A percentile compares a stretch with the other conserved stretches of the same genome.
Conservation (phyloP, 2,888 invertebrate genomes). For the Hofmannophila pseudospretella region DNA sequence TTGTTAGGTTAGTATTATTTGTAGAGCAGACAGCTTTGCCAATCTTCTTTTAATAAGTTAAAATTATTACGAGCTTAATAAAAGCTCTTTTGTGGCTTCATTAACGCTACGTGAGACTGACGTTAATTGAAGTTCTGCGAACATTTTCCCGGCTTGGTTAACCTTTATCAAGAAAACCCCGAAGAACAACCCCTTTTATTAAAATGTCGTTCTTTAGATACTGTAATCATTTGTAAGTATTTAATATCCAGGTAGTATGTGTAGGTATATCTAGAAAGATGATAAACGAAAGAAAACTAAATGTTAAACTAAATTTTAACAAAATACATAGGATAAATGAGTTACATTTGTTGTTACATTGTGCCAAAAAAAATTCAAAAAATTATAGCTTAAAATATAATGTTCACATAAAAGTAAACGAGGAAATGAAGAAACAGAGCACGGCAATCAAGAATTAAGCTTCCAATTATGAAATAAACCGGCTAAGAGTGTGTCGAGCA, state of each 20-base stretch:
- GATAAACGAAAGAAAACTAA: too few relatives aligned
- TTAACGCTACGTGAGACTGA: conserved; percentile 8
- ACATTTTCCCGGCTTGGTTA: not conserved
- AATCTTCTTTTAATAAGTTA: too few relatives aligned
- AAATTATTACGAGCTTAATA: conserved; percentile 1
- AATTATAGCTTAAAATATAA: not conserved
- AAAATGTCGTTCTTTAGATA: not conserved
- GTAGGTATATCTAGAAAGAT: too few relatives aligned
- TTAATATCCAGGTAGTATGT: too few relatives aligned
- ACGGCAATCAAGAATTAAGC: conserved; percentile 26
- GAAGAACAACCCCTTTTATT: not conserved
- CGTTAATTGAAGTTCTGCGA: conserved; percentile 8
- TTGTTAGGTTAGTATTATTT: too few relatives aligned
- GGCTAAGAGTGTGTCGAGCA: too few relatives aligned
- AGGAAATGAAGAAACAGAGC: conserved; percentile 34
- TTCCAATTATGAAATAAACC: conserved; percentile 43
- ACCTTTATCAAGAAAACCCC: not conserved
- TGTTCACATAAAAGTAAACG: too few relatives aligned
- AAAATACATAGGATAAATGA: too few relatives aligned
- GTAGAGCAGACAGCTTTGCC: not conserved
- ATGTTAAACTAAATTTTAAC: too few relatives aligned
- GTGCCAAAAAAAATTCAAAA: too few relatives aligned
- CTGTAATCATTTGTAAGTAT: too few relatives aligned
- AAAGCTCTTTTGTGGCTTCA: conserved; percentile 10
- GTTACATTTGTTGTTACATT: too few relatives aligned